Base-by-base conservation (phyloP, 2,888 invertebrate genomes). In the Pollenia angustigena region DNA sequence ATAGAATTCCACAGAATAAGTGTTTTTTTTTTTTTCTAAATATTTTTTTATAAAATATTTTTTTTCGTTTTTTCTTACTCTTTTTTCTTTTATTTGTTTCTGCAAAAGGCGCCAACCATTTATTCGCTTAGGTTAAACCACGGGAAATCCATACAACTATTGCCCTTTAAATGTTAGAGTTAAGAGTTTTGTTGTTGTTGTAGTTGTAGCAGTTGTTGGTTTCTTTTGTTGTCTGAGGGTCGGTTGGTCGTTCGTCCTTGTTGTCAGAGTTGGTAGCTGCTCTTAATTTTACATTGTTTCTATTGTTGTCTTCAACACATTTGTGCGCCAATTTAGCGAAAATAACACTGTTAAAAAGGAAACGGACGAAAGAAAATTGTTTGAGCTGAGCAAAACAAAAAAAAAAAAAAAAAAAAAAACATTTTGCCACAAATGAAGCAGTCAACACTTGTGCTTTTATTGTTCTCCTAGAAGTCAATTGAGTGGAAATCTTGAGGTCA, bases 251-350 rank as follows among this genome's bases (percentile, higher is more conserved):
- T 46, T 74, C 64, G 58, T 76, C 72, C 76, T 81, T 69, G 32
- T 81, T 84, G 81, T 69, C 76, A 76, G 83, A 72, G 71, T 80
- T 64, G 54, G 40, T 71, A 78, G 56, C 60, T 71, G 56, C 60
- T 71, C 48, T 74, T 81, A 79, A 60, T 42, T 69, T 71, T 84
- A 56, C 14, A 64, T 81, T 76, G 81, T 80, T 83, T 82, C 68
- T 40, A 62, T 84, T 85, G 72, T 69, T 81, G 84, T 74, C 69
- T n/a, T 74, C 56, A 83, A 88, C 91, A 89, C 90, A 90, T 90
- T 90, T 89, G 91, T 75, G 74, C 90, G 90, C 89, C 92, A 91
- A 92, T 92, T 90, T 90, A 90, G 89, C 90, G 90, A 69, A 74
- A 91, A 89, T 89, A 91, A 91, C 89, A 91, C 89, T 90, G 89